These are phyloP conservation scores for Muntiacus muntjak DNA, from an alignment of 2,113 vertebrate genomes.

Conservation along the genomic window DNA sequence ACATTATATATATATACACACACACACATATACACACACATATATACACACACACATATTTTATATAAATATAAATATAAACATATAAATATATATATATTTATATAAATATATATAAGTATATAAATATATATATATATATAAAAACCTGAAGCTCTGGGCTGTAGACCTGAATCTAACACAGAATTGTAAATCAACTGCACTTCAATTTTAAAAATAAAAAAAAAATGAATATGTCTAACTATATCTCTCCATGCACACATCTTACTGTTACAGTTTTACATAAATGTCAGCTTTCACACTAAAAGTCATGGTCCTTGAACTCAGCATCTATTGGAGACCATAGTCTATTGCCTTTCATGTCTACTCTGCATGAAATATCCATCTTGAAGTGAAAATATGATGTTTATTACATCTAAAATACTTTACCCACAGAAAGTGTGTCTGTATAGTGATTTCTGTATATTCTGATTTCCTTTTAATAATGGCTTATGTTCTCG, in stretches of 20 bases:
- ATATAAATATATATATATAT: fast-evolving
- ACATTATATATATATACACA: no score
- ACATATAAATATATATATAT: no score
- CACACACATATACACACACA: no score
- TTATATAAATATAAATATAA: no score
- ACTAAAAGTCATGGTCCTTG: neutral
- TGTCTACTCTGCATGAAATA: neutral
- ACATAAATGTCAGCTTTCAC: neutral
- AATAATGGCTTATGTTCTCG: neutral
- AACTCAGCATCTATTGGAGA: neutral
- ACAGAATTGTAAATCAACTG: neutral
- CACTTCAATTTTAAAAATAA: neutral
- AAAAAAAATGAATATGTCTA: neutral
- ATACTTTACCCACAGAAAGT: neutral
- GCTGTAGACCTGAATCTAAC: neutral
- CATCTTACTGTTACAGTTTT: neutral
- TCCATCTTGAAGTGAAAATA: neutral
- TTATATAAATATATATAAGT: no score
- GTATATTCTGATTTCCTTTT: neutral
- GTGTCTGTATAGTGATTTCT: neutral
- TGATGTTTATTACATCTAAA: neutral
- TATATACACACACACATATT: no score
- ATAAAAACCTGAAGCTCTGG: neutral
- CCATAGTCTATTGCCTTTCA: neutral
- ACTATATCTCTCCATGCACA: neutral